A percentile compares a stretch with the other conserved stretches of the same genome.
phyloP scores from a whole-genome alignment of 2,797 vertebrate species.

The Avahi laniger region DNA sequence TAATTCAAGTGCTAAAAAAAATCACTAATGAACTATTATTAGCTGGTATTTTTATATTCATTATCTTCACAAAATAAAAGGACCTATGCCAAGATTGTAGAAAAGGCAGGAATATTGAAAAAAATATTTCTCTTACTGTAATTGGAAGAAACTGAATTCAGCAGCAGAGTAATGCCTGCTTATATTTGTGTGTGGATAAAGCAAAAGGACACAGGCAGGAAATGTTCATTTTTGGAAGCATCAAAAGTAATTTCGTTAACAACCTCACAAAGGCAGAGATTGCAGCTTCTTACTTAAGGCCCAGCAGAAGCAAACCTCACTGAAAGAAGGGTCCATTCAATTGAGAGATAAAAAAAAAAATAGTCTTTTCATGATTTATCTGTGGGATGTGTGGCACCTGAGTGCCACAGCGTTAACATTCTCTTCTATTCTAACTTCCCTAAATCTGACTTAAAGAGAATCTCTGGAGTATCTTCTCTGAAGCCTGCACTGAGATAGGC shows the following conservation, averaged over 20 bases:
- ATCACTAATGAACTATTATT: background rate
- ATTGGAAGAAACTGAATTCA: background rate
- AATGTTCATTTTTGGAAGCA: background rate
- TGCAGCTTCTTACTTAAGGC: background rate
- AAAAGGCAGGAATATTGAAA: background rate
- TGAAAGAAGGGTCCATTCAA: background rate
- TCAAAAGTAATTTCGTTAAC: background rate
- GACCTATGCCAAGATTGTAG: background rate
- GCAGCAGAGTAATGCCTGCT: background rate
- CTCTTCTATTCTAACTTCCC: background rate
- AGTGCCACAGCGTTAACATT: background rate
- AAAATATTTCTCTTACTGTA: slow-evolving; percentile 20
- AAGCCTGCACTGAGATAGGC: background rate
- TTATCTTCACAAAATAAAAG: slow-evolving; percentile 42
- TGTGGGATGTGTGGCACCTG: background rate
- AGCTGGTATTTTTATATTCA: background rate
- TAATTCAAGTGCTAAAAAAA: background rate
- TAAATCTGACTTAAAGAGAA: background rate
- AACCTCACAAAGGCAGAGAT: background rate
- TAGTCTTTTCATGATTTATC: background rate
- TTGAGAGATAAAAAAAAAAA: background rate
- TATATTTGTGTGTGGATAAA: background rate
- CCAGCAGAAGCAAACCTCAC: background rate
- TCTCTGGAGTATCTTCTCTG: background rate
- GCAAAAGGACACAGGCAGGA: background rate